Percentiles rank a stretch among this genome's conserved stretches.
Conservation (phyloP, 2,113 vertebrate species). For the Lagopus muta region DNA sequence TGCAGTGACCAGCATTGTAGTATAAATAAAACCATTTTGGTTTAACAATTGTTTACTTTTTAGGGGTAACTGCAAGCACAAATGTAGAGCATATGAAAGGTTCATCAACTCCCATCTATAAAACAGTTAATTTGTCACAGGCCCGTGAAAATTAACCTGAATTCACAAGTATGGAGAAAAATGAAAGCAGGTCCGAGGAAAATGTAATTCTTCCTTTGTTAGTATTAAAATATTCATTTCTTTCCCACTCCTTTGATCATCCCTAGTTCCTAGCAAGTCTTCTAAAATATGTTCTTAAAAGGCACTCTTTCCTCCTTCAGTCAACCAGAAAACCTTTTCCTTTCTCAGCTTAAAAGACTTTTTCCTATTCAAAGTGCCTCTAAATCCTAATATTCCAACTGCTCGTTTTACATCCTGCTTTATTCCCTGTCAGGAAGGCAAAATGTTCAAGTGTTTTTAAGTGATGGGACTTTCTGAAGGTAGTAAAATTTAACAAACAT, state of each 20-base stretch:
- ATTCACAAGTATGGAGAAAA: not conserved
- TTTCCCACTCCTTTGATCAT: not conserved
- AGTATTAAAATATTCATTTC: not conserved
- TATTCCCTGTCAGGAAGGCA: not conserved
- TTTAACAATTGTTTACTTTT: slow-evolving; percentile 34
- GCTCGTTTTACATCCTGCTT: not conserved
- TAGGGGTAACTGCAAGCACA: not conserved
- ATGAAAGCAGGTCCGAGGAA: not conserved
- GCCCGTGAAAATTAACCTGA: slow-evolving; percentile 4
- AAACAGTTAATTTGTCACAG: not conserved
- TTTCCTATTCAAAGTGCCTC: not conserved
- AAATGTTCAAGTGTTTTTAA: not conserved
- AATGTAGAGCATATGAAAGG: not conserved
- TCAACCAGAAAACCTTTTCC: not conserved
- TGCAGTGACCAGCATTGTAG: slow-evolving; percentile 23
- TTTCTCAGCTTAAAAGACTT: not conserved
- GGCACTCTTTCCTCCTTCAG: not conserved
- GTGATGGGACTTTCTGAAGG: not conserved
- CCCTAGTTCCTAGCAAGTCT: not conserved
- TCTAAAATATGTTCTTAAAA: slow-evolving; percentile 12
- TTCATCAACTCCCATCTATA: not conserved
- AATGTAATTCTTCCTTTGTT: not conserved
- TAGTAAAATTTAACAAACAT: not conserved
- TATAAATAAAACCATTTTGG: slow-evolving; percentile 21
- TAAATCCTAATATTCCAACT: not conserved